These are phyloP conservation scores for Syrphus vitripennis DNA, from an alignment of 2,888 invertebrate genomes.

Conservation along the genomic window DNA sequence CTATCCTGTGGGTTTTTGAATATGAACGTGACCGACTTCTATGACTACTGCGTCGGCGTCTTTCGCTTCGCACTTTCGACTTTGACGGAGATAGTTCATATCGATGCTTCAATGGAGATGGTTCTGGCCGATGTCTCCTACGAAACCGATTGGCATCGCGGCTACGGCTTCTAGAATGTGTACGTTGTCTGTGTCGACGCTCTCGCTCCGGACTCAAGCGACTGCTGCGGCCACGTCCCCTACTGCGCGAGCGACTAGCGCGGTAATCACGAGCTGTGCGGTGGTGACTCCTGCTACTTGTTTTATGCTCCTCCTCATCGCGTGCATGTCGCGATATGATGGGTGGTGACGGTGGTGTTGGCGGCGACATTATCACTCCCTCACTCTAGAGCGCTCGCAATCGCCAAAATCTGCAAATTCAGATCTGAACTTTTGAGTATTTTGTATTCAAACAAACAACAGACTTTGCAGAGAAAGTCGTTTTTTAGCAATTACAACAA, in stretches of 20 bases:
- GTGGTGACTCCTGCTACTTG: slow-evolving; percentile 62
- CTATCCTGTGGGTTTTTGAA: slow-evolving; percentile 13
- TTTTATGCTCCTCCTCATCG: slow-evolving; percentile 71
- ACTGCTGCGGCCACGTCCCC: slow-evolving; percentile 51
- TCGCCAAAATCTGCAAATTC: slow-evolving; percentile 77
- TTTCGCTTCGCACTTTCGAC: slow-evolving; percentile 21
- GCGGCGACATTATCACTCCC: slow-evolving; percentile 65
- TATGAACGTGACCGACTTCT: slow-evolving; percentile 59
- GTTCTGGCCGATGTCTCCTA: slow-evolving; percentile 46
- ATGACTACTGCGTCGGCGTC: slow-evolving; percentile 42
- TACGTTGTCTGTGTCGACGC: slow-evolving; percentile 20
- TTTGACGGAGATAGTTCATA: slow-evolving; percentile 49
- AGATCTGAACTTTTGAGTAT: slow-evolving; percentile 79
- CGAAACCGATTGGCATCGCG: slow-evolving; percentile 39
- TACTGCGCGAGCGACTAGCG: slow-evolving; percentile 74
- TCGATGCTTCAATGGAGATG: slow-evolving; percentile 17
- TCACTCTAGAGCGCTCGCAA: slow-evolving; percentile 62
- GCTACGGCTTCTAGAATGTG: slow-evolving; percentile 53
- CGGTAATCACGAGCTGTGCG: slow-evolving; percentile 71
- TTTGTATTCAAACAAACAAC: slow-evolving; percentile 52
- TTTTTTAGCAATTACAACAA: slow-evolving; percentile 56
- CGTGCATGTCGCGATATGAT: slow-evolving; percentile 68
- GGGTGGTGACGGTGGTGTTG: slow-evolving; percentile 71
- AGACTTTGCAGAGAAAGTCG: slow-evolving; percentile 49
- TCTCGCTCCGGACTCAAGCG: slow-evolving; percentile 27